Evolutionary conservation across 2,888 invertebrate genomes (phyloP), one percentile per base, ranked within the genome.

Genomic region (Xestia ashworthii): DNA sequence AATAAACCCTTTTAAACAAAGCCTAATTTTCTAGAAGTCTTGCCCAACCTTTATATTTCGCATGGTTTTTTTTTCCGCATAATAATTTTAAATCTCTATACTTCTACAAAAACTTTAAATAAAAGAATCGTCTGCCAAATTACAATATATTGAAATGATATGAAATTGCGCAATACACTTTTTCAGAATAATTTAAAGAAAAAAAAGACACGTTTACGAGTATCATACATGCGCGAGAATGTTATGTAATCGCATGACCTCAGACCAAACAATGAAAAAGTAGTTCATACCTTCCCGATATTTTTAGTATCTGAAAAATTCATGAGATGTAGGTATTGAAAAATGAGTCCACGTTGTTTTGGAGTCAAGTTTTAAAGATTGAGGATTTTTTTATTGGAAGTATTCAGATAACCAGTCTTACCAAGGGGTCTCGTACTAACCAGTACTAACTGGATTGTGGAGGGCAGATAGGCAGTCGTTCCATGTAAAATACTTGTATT

Each of bases 211-310:
- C 69, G 75, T 80, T 83, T 69, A n/a, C n/a, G n/a, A n/a, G n/a
- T n/a, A 19, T 8, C n/a, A 55, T 58, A 41, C 73, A 44, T 48
- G 50, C 60, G 22, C 38, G 16, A 8, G 12, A 14, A 5, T 9
- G 41, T 84, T 84, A 76, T 79, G 74, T 73, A 82, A 82, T 11
- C 38, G 8, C 25, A 58, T 71, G 85, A 80, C 80, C 76, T 84
- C 48, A 79, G 19, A 25, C 5, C 5, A n/a, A 48, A 38, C 71
- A 76, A 71, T 74, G 73, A 69, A 70, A 81, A 75, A 81, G 8
- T 78, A 55, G 66, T 73, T 48, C 48, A 53, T 65, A 74, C 44
- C 5, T 25, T 32, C n/a, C n/a, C 11, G 22, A 62, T 82, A 70
- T 70, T 68, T 75, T 70, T 12, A 50, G 50, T 50, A 19, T 16